A percentile compares a stretch with the other conserved stretches of the same genome.
Conservation (phyloP, 1,140 invertebrate species). For the Goniozus legneri region DNA sequence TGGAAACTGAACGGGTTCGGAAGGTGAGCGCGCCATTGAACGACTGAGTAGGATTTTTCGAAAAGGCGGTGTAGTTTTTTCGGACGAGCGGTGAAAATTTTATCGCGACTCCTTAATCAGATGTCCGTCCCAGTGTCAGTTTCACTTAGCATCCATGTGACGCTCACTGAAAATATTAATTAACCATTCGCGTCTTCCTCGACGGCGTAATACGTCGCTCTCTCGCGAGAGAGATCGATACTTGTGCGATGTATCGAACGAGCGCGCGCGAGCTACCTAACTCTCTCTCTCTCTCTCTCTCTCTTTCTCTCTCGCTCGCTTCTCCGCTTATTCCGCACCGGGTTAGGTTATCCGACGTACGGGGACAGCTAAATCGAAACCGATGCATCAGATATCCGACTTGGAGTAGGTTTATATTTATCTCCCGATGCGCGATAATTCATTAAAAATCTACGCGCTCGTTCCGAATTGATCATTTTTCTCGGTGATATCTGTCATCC, state of each 20-base stretch:
- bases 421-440: constrained; percentile 27
- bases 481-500: too few relatives aligned
- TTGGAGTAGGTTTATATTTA: constrained; percentile 36
- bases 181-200: constrained; percentile 29
- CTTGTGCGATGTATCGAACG: constrained; percentile 31
- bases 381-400: constrained; percentile 35
- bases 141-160: too few relatives aligned
- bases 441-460: constrained; percentile 32
- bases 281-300: neutral
- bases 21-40: too few relatives aligned
- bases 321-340: neutral
- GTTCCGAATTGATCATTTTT: too few relatives aligned
- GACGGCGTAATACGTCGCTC: constrained; percentile 11
- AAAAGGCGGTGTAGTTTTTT: too few relatives aligned
- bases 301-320: constrained; percentile 14
- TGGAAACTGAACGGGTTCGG: too few relatives aligned
- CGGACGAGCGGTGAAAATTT: too few relatives aligned
- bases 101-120: too few relatives aligned
- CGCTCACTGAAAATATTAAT: too few relatives aligned
- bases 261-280: constrained; percentile 8
- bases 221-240: constrained; percentile 27
- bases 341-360: constrained; percentile 31
- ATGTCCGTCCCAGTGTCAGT: too few relatives aligned
- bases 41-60: too few relatives aligned
- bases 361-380: constrained; percentile 32